Base-by-base conservation (phyloP, 2,797 vertebrate species). In the Microcaecilia unicolor region DNA sequence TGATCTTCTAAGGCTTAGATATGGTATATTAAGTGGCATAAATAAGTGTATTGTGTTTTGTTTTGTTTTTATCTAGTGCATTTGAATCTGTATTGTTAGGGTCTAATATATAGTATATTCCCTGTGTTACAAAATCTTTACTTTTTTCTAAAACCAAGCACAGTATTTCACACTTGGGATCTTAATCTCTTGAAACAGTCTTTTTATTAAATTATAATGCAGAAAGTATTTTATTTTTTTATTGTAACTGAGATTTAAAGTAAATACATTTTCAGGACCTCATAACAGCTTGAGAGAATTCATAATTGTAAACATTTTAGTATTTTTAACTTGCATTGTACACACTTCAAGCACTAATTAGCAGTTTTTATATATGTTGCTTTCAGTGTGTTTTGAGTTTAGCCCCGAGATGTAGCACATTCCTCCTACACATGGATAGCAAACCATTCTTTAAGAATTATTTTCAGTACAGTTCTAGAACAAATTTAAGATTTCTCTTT, bases 341-440 rank as follows among this genome's bases (percentile, higher is more conserved):
- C 58, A 42, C 18, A 34, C 18, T 39, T 48, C 19, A 37, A 18
- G 24, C 22, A 10, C 27, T 48, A 51, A 37, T 48, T 51, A 20
- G 3, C 2, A 0, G 18, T 18, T 46, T n/a, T 58, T 31, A 13
- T 20, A 3, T 37, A 54, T 38, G 14, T 8, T 30, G 25, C 50
- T 48, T 43, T 18, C 29, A 37, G 25, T 41, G 31, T 41, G 18
- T 41, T n/a, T n/a, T 22, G 12, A 9, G 9, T 18, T 49, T 39
- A 42, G 6, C 31, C 15, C 24, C 15, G 4, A 15, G 19, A 51
- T 51, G 42, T 42, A n/a, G n/a, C n/a, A n/a, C n/a, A 46, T 42
- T 51, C 39, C 34, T 51, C 37, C 55, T 32, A 47, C 41, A 2
- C 21, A 36, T n/a, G n/a, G n/a, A n/a, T n/a, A n/a, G n/a, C n/a